Evolutionary conservation across 1,140 invertebrate species (phyloP), one percentile per base, ranked within the genome.

Genomic region (Pseudomyrmex gracilis): DNA sequence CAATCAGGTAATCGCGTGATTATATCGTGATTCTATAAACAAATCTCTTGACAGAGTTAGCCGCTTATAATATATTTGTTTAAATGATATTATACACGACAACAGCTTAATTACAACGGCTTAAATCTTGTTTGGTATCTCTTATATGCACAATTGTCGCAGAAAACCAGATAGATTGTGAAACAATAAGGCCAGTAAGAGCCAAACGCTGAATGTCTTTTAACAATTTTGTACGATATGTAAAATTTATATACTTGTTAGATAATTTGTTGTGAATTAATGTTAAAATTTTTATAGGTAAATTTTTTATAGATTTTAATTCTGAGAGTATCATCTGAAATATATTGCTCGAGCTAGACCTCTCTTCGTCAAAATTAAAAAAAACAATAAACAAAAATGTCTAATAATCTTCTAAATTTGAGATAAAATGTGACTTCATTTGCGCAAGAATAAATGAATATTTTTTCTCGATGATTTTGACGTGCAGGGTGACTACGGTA

Each of bases 1-100:
- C 24, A 96, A 97, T 94, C 97, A 97, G 93, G 97, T 97, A 94
- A 55, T 8, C 22, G 12, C n/a, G 47, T 24, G 71, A 61, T 74
- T 84, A 49, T n/a, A 10, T 22, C 2, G 34, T 5, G 34, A 34
- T 34, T 34, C 5, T 0, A 34, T 0, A 34, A 34, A 34, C 20
- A 3, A 15, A 17, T 7, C 3, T n/a, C 12, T 43, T 43, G 10
- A 15, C 2, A 22, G 58, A 22, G 58, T 67, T 24, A 13, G 9
- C 9, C 45, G 58, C 0, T 13, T 20, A 20, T 20, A 5, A 22
- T n/a, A 9, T 10, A n/a, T n/a, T n/a, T 10, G 9, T 53, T 53
- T 66, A 57, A 45, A 66, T 73, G 45, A 66, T 47, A 34, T 70
- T 5, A 5, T 5, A 5, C 15, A n/a, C 9, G 3, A 43, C n/a